Percentiles rank a stretch among this genome's conserved stretches.
Evolutionary conservation across 2,113 vertebrate genomes (phyloP).

Genomic region (Gallinago media): DNA sequence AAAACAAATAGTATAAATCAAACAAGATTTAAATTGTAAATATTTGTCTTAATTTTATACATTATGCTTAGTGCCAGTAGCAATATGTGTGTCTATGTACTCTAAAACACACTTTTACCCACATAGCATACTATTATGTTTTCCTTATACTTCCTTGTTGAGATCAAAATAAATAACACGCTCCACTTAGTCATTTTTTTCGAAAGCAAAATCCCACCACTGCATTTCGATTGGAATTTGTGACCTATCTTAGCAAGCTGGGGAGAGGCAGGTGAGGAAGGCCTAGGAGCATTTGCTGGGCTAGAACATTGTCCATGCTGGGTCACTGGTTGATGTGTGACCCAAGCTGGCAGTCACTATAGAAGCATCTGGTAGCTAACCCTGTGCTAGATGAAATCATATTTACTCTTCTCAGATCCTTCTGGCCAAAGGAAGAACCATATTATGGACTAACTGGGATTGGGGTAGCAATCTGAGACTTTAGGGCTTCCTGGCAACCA

Average conservation of each 20-base stretch:
- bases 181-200: background rate
- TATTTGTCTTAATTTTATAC: background rate
- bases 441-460: too few relatives aligned
- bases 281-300: background rate
- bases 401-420: background rate
- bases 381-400: background rate
- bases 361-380: background rate
- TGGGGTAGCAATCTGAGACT: background rate
- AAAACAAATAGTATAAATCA: background rate
- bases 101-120: background rate
- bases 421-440: rapidly evolving
- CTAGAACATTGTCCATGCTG: background rate
- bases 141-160: background rate
- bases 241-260: background rate
- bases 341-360: too few relatives aligned
- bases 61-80: background rate
- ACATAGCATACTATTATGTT: background rate
- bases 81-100: background rate
- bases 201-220: background rate
- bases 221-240: background rate
- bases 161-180: background rate
- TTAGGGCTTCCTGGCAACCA: background rate
- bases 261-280: background rate
- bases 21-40: background rate
- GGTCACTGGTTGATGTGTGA: background rate